phyloP scores from a whole-genome alignment of 2,888 invertebrate species.

The Sarcophaga variegata region DNA sequence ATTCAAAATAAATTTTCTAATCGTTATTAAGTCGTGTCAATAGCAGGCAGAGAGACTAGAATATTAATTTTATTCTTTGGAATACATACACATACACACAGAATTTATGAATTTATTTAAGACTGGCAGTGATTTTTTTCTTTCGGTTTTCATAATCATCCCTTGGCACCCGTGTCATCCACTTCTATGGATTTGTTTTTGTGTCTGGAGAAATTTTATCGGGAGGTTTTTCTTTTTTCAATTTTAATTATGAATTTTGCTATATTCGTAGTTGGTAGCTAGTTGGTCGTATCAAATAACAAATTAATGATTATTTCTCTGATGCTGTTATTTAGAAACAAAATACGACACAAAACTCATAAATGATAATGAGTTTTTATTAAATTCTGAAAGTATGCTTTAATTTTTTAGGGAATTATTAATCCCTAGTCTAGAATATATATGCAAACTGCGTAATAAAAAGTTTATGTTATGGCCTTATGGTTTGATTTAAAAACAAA shows the following conservation, averaged over 20 bases:
- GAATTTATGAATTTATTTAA: no score
- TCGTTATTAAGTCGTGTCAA: constrained; percentile 19
- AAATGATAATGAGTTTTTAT: background rate
- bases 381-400: constrained; percentile 2
- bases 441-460: no score
- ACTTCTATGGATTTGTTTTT: background rate
- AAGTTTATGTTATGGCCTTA: no score
- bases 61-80: constrained; percentile 12
- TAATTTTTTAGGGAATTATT: background rate
- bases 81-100: background rate
- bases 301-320: constrained; percentile 39
- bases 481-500: no score
- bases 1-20: background rate
- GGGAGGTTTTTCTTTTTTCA: background rate
- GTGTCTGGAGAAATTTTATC: background rate
- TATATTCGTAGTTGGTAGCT: background rate
- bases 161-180: background rate
- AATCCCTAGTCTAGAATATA: background rate
- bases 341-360: background rate
- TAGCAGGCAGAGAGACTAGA: background rate
- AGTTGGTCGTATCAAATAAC: constrained; percentile 42
- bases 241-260: constrained; percentile 2
- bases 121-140: background rate
- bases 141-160: background rate
- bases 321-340: background rate